These are phyloP conservation scores for Miltochrista miniata DNA, from an alignment of 2,888 invertebrate species.

Conservation along the genomic window DNA sequence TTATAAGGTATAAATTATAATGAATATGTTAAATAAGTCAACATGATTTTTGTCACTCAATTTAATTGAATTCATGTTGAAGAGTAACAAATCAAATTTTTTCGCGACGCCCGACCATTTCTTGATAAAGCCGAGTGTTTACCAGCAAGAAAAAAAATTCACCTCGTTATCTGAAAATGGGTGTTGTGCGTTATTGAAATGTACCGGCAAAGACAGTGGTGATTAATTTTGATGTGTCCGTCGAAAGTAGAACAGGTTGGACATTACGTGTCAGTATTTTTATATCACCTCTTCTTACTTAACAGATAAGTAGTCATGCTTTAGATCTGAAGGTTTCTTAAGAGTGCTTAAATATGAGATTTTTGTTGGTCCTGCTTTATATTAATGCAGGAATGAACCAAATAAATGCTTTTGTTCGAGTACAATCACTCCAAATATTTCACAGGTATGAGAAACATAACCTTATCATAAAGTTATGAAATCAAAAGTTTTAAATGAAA, in stretches of 20 bases:
- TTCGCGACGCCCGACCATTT: slow-evolving; percentile 61
- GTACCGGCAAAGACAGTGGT: slow-evolving; percentile 54
- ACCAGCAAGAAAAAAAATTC: slow-evolving; percentile 63
- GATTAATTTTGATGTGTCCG: slow-evolving; percentile 28
- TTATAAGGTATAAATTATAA: slow-evolving; percentile 27
- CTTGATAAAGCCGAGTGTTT: slow-evolving; percentile 58
- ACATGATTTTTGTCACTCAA: slow-evolving; percentile 75
- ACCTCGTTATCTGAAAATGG: slow-evolving; percentile 76
- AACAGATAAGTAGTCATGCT: background rate
- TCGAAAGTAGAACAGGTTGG: slow-evolving; percentile 15
- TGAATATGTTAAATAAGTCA: slow-evolving; percentile 22
- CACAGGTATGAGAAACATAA: no score
- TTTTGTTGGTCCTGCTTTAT: background rate
- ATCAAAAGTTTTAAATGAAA: no score
- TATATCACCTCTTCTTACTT: background rate
- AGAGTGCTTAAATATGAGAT: background rate
- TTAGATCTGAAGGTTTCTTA: background rate
- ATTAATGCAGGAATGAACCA: no score
- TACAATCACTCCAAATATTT: background rate
- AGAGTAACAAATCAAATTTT: slow-evolving; percentile 79
- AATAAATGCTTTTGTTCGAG: no score
- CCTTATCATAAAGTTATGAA: no score
- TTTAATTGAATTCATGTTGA: slow-evolving; percentile 68
- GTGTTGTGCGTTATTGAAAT: slow-evolving; percentile 65
- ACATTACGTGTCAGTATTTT: slow-evolving; percentile 4